Evolutionary conservation across 2,113 vertebrate genomes (phyloP).

Genomic region (Anhinga anhinga): DNA sequence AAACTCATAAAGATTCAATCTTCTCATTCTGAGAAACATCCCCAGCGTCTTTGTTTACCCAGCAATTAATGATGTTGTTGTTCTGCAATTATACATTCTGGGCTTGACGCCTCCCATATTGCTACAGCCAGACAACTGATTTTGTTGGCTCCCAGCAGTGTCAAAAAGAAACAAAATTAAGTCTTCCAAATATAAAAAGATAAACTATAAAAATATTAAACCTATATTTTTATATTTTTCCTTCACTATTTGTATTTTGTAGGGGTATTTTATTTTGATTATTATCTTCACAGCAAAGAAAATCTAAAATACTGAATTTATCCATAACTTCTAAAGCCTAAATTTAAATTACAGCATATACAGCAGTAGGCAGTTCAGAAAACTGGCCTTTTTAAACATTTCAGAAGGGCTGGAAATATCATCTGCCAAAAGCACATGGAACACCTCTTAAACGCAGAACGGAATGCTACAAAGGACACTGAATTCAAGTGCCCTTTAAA

Average conservation of each 20-base stretch:
- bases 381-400: conserved; percentile 38
- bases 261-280: not conserved
- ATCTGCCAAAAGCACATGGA: conserved; percentile 43
- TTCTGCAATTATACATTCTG: not conserved
- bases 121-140: not conserved
- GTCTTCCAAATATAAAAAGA: not conserved
- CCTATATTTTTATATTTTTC: not conserved
- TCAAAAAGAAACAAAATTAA: not conserved
- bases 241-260: not conserved
- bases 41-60: not conserved
- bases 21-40: not conserved
- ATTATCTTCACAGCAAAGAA: conserved; percentile 36
- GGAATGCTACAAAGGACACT: not conserved
- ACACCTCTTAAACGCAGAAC: conserved; percentile 26
- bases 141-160: not conserved
- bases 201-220: not conserved
- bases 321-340: conserved; percentile 2
- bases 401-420: conserved; percentile 42
- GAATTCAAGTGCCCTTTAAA: conserved; percentile 29
- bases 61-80: not conserved
- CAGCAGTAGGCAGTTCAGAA: conserved; percentile 33
- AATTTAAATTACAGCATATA: conserved; percentile 13
- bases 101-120: not conserved
- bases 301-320: conserved; percentile 40
- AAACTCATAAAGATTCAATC: not conserved